Percentiles rank a stretch among this genome's conserved stretches.
Evolutionary conservation across 2,888 invertebrate species (phyloP).

Genomic region (Elmis aenea): DNA sequence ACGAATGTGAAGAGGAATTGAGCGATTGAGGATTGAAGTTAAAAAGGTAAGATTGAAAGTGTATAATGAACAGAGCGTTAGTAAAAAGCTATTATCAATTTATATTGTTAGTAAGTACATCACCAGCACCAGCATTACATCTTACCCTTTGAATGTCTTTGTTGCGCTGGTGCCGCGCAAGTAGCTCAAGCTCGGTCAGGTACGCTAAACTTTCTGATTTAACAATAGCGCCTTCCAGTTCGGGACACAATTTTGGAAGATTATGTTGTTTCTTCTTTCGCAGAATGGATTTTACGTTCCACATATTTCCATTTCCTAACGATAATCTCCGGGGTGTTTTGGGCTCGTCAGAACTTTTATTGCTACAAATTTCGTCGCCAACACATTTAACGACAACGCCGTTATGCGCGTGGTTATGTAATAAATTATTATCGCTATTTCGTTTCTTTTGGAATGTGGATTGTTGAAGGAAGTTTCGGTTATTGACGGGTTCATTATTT

Average conservation of each 20-base stretch:
- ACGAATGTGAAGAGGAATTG: too few relatives aligned
- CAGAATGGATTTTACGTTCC: conserved; percentile 42
- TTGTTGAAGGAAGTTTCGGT: too few relatives aligned
- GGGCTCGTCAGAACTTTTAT: too few relatives aligned
- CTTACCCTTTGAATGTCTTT: conserved; percentile 52
- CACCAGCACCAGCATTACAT: conserved; percentile 26
- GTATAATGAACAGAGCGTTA: too few relatives aligned
- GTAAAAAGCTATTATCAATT: conserved; percentile 5
- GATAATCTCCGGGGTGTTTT: conserved; percentile 13
- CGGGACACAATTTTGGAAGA: conserved; percentile 45
- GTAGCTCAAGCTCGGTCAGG: conserved; percentile 48
- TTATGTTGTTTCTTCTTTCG: conserved; percentile 40
- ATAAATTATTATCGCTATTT: conserved; percentile 11
- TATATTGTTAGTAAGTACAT: neutral
- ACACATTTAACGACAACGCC: neutral
- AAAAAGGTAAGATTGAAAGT: too few relatives aligned
- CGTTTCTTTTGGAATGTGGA: conserved; percentile 6
- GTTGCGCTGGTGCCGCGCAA: conserved; percentile 49
- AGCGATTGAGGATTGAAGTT: too few relatives aligned
- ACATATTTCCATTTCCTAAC: conserved; percentile 25
- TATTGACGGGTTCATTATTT: conserved; percentile 15
- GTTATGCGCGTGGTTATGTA: conserved; percentile 8
- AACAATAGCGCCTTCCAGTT: conserved; percentile 49
- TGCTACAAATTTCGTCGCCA: too few relatives aligned
- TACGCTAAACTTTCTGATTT: conserved; percentile 51